A percentile compares a stretch with the other conserved stretches of the same genome.
These are phyloP conservation scores for Nettapus auritus DNA, from an alignment of 2,113 vertebrate species.

Conservation along the genomic window DNA sequence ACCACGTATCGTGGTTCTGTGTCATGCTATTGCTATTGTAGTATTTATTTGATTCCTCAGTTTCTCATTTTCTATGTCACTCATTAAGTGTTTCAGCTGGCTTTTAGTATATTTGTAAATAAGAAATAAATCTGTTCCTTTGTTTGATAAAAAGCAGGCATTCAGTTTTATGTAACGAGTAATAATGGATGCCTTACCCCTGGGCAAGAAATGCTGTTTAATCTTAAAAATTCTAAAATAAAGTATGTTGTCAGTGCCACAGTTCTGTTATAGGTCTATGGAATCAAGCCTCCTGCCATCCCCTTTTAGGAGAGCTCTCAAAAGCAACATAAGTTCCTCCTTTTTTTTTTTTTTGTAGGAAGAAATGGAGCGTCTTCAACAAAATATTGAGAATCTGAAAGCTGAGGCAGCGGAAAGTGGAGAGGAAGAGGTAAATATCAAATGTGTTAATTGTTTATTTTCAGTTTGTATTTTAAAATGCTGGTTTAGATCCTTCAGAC, in stretches of 20 bases:
- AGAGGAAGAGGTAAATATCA: conserved; percentile 84
- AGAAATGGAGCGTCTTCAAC: conserved; percentile 92
- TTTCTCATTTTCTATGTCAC: background rate
- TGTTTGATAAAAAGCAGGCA: background rate
- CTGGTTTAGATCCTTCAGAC: background rate
- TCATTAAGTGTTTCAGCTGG: background rate
- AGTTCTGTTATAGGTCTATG: background rate
- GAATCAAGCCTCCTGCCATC: background rate
- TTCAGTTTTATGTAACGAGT: background rate
- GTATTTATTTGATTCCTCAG: background rate
- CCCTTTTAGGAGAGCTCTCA: background rate
- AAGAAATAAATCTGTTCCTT: background rate
- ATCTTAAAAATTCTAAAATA: background rate
- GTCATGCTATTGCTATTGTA: background rate
- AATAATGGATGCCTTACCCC: background rate
- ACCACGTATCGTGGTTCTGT: accelerated
- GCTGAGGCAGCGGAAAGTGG: conserved; percentile 74
- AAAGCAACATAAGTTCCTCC: background rate
- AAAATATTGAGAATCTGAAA: conserved; percentile 88
- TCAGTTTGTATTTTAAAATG: background rate
- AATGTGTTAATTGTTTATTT: background rate
- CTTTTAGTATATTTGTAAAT: background rate
- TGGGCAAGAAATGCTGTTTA: background rate
- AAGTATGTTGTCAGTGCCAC: background rate
- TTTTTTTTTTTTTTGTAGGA: conserved; percentile 78